These are phyloP conservation scores for Harpagoxenus sublaevis DNA, from an alignment of 2,888 invertebrate species.

Conservation along the genomic window DNA sequence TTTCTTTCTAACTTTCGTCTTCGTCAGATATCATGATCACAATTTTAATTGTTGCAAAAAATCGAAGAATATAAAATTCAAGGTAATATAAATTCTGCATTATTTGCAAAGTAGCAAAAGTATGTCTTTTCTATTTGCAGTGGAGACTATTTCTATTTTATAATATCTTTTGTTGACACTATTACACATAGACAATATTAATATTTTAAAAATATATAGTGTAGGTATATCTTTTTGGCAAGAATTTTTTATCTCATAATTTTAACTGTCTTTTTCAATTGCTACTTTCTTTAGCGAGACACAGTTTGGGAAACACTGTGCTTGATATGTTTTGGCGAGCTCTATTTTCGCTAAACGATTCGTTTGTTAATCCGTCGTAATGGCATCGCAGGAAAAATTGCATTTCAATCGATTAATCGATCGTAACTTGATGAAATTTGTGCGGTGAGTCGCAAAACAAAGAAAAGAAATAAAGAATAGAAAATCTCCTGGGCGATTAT, in stretches of 20 bases:
- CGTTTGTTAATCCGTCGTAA: not conserved
- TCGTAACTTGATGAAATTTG: conserved; percentile 8
- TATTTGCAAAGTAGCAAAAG: not conserved
- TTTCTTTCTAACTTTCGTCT: not conserved
- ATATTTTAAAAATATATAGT: not conserved
- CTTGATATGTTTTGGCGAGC: not conserved
- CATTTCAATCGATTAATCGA: not conserved
- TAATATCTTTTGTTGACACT: not conserved
- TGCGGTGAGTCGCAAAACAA: not conserved
- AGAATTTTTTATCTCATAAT: not conserved
- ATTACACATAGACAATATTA: not conserved
- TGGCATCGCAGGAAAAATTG: not conserved
- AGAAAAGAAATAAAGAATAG: not conserved
- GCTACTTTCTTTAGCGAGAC: not conserved
- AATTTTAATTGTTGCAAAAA: not conserved
- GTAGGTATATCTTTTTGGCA: not conserved
- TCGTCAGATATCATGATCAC: not conserved
- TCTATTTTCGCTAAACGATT: not conserved
- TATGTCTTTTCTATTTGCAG: not conserved
- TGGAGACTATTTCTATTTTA: not conserved
- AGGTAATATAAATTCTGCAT: not conserved
- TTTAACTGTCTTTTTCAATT: not conserved
- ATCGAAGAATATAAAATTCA: not conserved
- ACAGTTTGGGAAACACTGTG: conserved; percentile 3
- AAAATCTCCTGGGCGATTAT: not conserved